Evolutionary conservation across 2,888 invertebrate species (phyloP).

Genomic region (Trichogramma dendrolimi): DNA sequence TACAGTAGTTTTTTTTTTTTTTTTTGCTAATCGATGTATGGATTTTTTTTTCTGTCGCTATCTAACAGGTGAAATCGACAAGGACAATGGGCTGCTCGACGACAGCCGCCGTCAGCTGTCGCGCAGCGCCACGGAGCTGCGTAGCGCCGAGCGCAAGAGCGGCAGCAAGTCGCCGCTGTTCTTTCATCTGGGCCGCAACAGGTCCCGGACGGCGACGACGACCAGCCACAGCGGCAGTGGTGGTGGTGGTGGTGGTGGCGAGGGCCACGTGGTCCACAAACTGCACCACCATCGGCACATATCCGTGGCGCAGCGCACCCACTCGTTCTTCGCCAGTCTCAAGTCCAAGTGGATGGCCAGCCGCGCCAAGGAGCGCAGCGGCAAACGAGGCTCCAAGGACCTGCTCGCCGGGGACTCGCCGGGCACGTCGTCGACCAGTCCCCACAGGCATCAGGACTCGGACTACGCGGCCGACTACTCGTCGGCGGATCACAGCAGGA

Average conservation of each 20-base stretch:
- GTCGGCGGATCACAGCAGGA: conserved; percentile 65
- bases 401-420: conserved; percentile 52
- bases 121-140: conserved; percentile 75
- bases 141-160: conserved; percentile 34
- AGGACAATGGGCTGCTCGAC: conserved; percentile 44
- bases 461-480: conserved; percentile 79
- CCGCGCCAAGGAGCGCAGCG: conserved; percentile 66
- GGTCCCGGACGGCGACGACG: no score
- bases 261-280: conserved; percentile 35
- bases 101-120: conserved; percentile 65
- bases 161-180: conserved; percentile 40
- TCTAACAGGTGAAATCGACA: conserved; percentile 32
- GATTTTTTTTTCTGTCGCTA: conserved; percentile 3
- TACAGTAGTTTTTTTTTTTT: no score
- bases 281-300: conserved; percentile 59
- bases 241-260: conserved; percentile 8
- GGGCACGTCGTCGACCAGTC: conserved; percentile 37
- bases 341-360: conserved; percentile 77
- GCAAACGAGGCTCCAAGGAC: conserved; percentile 50
- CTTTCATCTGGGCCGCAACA: conserved; percentile 45
- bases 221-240: conserved; percentile 13
- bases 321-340: conserved; percentile 76
- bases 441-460: conserved; percentile 43
- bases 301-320: conserved; percentile 75
- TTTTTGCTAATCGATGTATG: background rate